These are phyloP conservation scores for Notechis scutatus DNA, from an alignment of 2,113 vertebrate genomes.

Conservation along the genomic window DNA sequence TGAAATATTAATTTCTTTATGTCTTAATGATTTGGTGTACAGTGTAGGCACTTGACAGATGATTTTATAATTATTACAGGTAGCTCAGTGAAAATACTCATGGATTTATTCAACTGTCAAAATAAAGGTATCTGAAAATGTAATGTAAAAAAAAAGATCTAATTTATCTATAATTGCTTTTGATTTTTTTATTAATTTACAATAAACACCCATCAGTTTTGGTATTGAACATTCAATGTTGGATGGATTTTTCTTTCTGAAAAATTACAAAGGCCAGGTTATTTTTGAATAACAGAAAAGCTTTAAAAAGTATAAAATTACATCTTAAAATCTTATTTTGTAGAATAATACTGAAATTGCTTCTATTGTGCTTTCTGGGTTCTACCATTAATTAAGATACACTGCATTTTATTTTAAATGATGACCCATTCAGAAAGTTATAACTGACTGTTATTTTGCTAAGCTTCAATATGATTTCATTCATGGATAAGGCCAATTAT, in stretches of 20 bases:
- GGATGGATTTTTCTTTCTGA: constrained; percentile 39
- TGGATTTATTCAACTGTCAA: constrained; percentile 22
- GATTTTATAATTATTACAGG: neutral
- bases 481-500: neutral
- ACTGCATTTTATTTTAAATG: constrained; percentile 37
- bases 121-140: constrained; percentile 23
- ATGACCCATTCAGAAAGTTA: neutral
- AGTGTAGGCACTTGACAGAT: constrained; percentile 21
- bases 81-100: neutral
- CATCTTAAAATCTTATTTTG: constrained; percentile 18
- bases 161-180: constrained; percentile 30
- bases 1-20: neutral
- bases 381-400: constrained; percentile 29
- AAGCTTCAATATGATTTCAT: neutral
- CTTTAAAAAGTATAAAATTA: constrained; percentile 18
- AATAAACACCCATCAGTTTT: constrained; percentile 37
- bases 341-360: constrained; percentile 37
- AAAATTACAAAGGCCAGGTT: constrained; percentile 32
- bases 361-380: constrained; percentile 12
- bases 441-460: constrained; percentile 12
- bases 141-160: neutral
- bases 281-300: constrained; percentile 12
- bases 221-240: constrained; percentile 31
- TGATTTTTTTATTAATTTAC: constrained; percentile 23
- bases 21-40: neutral